These are phyloP conservation scores for Meghimatium bilineatum DNA, from an alignment of 2,888 invertebrate genomes.

Conservation along the genomic window DNA sequence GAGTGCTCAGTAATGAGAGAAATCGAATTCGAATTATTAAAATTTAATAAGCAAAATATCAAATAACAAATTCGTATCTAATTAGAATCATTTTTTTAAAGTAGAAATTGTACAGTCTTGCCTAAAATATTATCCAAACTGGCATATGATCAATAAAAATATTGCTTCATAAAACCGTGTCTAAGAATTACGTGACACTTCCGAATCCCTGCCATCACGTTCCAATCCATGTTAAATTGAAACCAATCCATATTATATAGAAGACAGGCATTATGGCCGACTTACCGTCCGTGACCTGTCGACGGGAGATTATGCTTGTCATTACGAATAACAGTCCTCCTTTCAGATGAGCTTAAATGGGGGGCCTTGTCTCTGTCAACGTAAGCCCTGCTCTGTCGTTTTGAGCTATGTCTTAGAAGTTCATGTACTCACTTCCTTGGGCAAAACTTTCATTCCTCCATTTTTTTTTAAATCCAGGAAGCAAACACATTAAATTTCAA, in stretches of 20 bases:
- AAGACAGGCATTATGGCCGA: neutral
- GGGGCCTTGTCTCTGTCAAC: neutral
- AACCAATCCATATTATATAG: conserved; percentile 16
- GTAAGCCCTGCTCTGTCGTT: neutral
- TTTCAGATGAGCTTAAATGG: neutral
- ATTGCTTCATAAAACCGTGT: neutral
- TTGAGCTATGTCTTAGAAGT: no score
- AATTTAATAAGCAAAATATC: no score
- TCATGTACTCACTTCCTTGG: no score
- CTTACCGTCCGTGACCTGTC: neutral
- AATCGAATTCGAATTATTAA: no score
- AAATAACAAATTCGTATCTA: no score
- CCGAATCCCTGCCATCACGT: neutral
- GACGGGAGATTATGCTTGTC: neutral
- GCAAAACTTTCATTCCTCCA: no score
- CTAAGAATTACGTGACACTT: neutral
- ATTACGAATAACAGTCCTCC: neutral
- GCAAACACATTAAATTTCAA: no score
- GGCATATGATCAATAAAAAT: neutral
- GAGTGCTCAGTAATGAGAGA: no score
- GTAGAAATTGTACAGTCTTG: no score
- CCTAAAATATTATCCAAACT: neutral
- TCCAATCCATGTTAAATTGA: conserved; percentile 25
- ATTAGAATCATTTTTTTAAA: no score
- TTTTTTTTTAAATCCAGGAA: no score